Conservation (phyloP, 2,113 vertebrate species). For the Tragelaphus scriptus region DNA sequence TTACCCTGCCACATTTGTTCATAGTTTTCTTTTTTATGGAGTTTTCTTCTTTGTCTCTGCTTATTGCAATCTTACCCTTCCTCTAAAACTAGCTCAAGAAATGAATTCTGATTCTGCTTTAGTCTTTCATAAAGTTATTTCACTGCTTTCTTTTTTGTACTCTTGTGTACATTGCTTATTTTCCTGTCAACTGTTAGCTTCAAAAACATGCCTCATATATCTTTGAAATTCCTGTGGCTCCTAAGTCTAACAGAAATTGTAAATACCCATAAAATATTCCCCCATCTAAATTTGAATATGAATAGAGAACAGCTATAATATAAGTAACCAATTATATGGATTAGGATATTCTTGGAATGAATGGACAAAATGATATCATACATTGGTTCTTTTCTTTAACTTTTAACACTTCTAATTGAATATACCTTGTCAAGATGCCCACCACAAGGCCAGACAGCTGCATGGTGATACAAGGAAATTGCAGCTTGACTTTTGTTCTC, state of each 20-base stretch:
- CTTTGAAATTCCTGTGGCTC: constrained; percentile 1
- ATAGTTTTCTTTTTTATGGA: constrained; percentile 16
- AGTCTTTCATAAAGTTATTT: not conserved
- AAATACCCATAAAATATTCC: not conserved
- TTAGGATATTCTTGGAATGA: not conserved
- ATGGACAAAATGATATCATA: constrained; percentile 3
- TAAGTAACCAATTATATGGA: not conserved
- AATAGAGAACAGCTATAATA: not conserved
- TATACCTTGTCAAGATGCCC: not conserved
- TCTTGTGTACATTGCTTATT: not conserved
- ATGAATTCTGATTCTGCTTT: not conserved
- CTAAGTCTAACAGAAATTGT: not conserved
- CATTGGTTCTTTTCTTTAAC: constrained; percentile 45
- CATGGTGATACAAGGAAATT: constrained; percentile 35
- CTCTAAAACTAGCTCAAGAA: constrained; percentile 18
- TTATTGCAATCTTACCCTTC: constrained; percentile 3
- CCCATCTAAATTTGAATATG: not conserved
- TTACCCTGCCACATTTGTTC: not conserved
- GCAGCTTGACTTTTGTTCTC: constrained; percentile 5
- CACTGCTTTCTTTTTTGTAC: not conserved
- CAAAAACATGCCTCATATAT: not conserved
- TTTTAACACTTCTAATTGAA: constrained; percentile 26
- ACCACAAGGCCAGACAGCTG: not conserved
- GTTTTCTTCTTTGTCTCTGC: constrained; percentile 1
- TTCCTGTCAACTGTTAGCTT: not conserved